phyloP scores from a whole-genome alignment of 2,888 invertebrate species.

The Machimus atricapillus region DNA sequence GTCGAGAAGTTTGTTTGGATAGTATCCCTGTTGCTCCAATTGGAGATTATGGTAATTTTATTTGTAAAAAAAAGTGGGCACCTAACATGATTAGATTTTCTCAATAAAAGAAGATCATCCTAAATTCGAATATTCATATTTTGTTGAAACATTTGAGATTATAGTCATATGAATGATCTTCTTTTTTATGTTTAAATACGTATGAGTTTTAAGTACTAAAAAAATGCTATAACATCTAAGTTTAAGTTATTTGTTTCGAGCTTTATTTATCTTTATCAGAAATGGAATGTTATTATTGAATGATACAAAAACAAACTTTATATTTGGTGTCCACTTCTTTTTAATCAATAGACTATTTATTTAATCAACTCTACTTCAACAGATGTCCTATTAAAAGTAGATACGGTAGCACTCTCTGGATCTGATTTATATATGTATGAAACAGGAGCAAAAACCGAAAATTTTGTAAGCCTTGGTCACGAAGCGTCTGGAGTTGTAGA shows the following conservation, averaged over 20 bases:
- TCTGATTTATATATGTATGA: constrained; percentile 87
- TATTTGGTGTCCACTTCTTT: not conserved
- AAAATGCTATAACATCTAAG: no score
- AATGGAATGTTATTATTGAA: no score
- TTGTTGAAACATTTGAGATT: no score
- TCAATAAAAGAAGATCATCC: not conserved
- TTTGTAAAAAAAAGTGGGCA: not conserved
- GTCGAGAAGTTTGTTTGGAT: not conserved
- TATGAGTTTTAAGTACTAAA: no score
- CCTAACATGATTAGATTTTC: not conserved
- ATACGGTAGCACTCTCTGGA: constrained; percentile 91
- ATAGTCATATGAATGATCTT: no score
- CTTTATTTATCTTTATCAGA: no score
- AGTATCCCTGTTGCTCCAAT: not conserved
- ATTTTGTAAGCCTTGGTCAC: constrained; percentile 76
- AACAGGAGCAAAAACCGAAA: constrained; percentile 51
- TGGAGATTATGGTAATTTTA: constrained; percentile 12
- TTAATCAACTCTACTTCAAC: constrained; percentile 43
- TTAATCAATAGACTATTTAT: not conserved
- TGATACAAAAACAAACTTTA: no score
- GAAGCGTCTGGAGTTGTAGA: constrained; percentile 84
- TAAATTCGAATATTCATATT: no score
- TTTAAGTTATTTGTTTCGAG: no score
- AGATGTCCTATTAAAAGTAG: constrained; percentile 74
- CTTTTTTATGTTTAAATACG: no score